These are phyloP conservation scores for Drosophila jambulina DNA, from an alignment of 1,140 invertebrate genomes.

Conservation along the genomic window DNA sequence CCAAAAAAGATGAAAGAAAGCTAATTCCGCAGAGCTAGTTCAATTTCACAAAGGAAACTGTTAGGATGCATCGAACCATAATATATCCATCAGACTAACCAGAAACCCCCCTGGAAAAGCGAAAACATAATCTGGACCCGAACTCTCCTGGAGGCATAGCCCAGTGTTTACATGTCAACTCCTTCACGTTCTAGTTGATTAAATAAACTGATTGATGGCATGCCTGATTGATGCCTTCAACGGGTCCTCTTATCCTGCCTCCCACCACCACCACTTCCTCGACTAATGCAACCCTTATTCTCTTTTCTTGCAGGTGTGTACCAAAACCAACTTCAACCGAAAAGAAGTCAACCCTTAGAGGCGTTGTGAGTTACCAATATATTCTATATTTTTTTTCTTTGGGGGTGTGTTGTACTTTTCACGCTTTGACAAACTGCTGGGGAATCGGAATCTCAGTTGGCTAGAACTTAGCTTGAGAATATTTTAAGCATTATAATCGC, in stretches of 20 bases:
- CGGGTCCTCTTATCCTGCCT: constrained; percentile 26
- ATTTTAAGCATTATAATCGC: constrained; percentile 78
- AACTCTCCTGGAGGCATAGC: constrained; percentile 4
- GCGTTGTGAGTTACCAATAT: constrained; percentile 13
- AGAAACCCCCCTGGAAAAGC: background rate
- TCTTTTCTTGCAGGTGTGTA: constrained; percentile 77
- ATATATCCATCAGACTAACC: constrained; percentile 27
- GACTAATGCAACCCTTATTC: constrained; percentile 75
- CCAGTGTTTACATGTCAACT: constrained; percentile 52
- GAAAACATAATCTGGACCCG: constrained; percentile 29
- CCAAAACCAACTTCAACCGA: constrained; percentile 31
- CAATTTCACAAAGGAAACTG: constrained; percentile 9
- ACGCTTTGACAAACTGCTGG: constrained; percentile 70
- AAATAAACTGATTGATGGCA: constrained; percentile 77
- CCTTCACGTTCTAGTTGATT: constrained; percentile 64
- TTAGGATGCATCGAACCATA: constrained; percentile 23
- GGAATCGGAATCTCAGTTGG: constrained; percentile 56
- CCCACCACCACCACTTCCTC: constrained; percentile 20
- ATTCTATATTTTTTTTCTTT: constrained; percentile 2
- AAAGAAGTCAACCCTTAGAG: constrained; percentile 51
- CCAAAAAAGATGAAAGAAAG: constrained; percentile 18
- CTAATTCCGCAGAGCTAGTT: constrained; percentile 27
- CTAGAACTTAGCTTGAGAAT: constrained; percentile 48
- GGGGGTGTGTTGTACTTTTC: constrained; percentile 66
- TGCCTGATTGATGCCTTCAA: constrained; percentile 75